Conservation (phyloP, 2,888 invertebrate species). For the Watsonalla cultraria region DNA sequence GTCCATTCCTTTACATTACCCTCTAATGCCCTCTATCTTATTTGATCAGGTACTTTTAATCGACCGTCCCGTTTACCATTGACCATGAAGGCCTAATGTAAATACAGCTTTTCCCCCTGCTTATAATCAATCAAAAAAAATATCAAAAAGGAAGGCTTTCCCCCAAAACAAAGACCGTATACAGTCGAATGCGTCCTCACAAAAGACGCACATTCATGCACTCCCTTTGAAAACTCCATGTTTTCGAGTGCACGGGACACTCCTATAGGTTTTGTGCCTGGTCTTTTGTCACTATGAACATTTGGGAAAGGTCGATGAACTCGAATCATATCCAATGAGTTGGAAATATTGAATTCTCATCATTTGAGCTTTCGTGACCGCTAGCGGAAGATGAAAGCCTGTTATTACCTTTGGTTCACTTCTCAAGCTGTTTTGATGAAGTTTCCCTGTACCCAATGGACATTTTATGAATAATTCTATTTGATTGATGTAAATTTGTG, state of each 20-base stretch:
- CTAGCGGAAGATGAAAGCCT: neutral
- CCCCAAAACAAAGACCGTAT: neutral
- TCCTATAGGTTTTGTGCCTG: constrained; percentile 24
- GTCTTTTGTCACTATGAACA: constrained; percentile 13
- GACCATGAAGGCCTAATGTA: neutral
- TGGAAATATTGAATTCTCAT: neutral
- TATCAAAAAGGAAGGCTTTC: neutral
- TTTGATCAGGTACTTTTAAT: too few relatives aligned
- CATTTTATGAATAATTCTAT: too few relatives aligned
- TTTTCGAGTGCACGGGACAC: constrained; percentile 29
- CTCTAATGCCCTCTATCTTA: too few relatives aligned
- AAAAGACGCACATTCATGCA: constrained; percentile 41
- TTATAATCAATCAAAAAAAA: neutral
- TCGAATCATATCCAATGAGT: neutral
- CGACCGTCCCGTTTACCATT: too few relatives aligned
- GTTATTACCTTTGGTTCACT: neutral
- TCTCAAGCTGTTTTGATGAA: neutral
- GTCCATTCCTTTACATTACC: too few relatives aligned
- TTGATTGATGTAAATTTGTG: too few relatives aligned
- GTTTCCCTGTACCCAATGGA: too few relatives aligned
- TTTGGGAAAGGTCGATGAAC: neutral
- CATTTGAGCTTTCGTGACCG: neutral
- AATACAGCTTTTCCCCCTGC: neutral
- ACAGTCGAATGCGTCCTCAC: constrained; percentile 42
- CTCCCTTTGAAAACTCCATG: constrained; percentile 32